Evolutionary conservation across 92 coral and sea anemone species (phyloP), one percentile per base, ranked within the genome.

Genomic region (Siderastrea radians): DNA sequence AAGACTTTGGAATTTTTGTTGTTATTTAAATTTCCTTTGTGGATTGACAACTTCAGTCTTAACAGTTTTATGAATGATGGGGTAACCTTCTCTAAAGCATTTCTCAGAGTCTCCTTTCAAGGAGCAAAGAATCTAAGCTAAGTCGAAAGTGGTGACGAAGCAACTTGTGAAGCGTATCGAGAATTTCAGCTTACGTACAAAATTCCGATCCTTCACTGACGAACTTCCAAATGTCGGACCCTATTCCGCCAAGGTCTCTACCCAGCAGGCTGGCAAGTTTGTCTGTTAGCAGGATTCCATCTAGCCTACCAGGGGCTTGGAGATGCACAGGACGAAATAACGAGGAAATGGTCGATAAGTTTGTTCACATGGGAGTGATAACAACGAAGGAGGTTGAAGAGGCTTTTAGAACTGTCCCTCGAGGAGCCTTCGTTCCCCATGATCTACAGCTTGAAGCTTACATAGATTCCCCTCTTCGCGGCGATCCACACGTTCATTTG

Each of bases 281-380:
- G 16, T 74, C 72, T 52, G 74, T 66, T 74, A 53, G 76, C 4
- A 71, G 78, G 86, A 66, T 50, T 74, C 49, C 71, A 13, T 58
- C 80, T n/a, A 72, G 84, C 61, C 64, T 93, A 65, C 91, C 93
- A 38, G 94, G 96, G 82, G 98, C 99, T 51, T 95, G 99, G 98
- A 94, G 98, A 14, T 88, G 96, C 47, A 90, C 98, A 54, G 95
- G 96, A 46, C 95, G 96, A n/a, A 92, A 87, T 79, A 98, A 98
- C 69, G 98, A 94, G 74, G 98, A 98, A 78, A 98, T 98, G 99
- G 99, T 98, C 14, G 98, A 98, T 74, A 96, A 89, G 78, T 94
- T 98, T 78, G 96, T 91, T 9, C 96, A 95, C 68, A 88, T 85
- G 87, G 98, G 98, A 3, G 90, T 93, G 71, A 92, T 98, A 16